Evolutionary conservation across 2,113 vertebrate genomes (phyloP).

Genomic region (Hemicordylus capensis): DNA sequence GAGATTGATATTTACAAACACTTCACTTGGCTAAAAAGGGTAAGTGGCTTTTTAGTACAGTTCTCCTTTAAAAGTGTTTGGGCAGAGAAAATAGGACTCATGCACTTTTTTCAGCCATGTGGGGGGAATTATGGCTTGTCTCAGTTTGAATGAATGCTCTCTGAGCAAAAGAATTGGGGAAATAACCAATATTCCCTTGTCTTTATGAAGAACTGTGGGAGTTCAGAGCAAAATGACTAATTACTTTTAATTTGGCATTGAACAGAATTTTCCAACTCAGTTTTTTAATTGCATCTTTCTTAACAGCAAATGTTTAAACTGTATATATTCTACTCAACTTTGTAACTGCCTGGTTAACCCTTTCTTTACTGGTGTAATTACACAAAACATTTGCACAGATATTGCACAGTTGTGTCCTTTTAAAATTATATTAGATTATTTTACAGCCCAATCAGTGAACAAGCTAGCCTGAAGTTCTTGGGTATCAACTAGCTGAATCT

Average conservation of each 20-base stretch:
- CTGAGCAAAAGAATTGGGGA: constrained; percentile 35
- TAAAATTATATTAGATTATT: neutral
- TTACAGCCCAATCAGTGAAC: neutral
- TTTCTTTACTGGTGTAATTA: constrained; percentile 7
- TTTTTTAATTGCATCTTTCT: neutral
- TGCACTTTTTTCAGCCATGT: neutral
- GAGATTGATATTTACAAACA: constrained; percentile 97
- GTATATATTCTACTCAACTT: neutral
- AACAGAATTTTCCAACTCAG: neutral
- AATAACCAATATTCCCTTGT: constrained; percentile 75
- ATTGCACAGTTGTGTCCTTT: constrained; percentile 7
- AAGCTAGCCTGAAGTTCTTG: constrained; percentile 13
- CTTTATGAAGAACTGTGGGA: constrained; percentile 59
- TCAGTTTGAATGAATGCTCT: constrained; percentile 41
- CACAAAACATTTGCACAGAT: neutral
- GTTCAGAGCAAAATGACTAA: constrained; percentile 52
- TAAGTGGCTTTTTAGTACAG: constrained; percentile 78
- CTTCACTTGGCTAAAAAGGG: constrained; percentile 96
- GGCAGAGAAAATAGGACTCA: neutral
- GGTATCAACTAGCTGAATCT: constrained; percentile 31
- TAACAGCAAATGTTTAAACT: neutral
- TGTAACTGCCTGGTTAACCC: neutral
- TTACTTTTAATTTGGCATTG: neutral
- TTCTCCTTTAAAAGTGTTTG: neutral
- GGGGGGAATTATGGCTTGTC: constrained; percentile 17